Base-by-base conservation (phyloP, 2,888 invertebrate genomes). In the Agrypnus murinus region DNA sequence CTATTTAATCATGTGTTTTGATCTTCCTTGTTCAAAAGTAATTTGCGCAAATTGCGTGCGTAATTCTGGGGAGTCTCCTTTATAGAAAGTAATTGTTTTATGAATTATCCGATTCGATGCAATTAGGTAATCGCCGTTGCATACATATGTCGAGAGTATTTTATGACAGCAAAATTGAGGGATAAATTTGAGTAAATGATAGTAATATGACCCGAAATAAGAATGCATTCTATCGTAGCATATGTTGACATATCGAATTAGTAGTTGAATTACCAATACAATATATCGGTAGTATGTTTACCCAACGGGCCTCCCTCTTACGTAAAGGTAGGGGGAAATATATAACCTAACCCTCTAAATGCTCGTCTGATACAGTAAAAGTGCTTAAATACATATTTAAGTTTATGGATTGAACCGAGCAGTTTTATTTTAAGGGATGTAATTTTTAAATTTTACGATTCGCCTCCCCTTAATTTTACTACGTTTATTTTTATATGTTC, bases 171-270 rank as follows among this genome's bases (percentile, higher is more conserved):
- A 70, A 58, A 59, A 40, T 74, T 65, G 69, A 66, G 73, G 73
- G 72, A 75, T 69, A 75, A 76, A 73, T 75, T 73, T 64, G 67
- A 71, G 72, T 74, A 78, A 75, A 74, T 74, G 75, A 74, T 71
- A 72, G 76, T 74, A 78, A 77, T 69, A 71, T 71, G 77, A 74
- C 74, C 74, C 69, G 59, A 74, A 67, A 72, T 72, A 69, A 62
- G 60, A 72, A 72, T 73, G 75, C 72, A 71, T 72, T 76, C 60
- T 71, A 75, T 75, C 72, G 69, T 62, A 76, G 77, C 81, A 80
- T 80, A 80, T 81, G 81, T 80, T 82, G 79, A 81, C 80, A 77
- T 77, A 79, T 79, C 75, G 77, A 78, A 82, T 82, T 81, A 81
- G 78, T 79, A 77, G 77, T 79, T 77, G 77, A 69, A 72, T 72